Conservation (phyloP, 2,797 vertebrate genomes). For the Agapornis canus region DNA sequence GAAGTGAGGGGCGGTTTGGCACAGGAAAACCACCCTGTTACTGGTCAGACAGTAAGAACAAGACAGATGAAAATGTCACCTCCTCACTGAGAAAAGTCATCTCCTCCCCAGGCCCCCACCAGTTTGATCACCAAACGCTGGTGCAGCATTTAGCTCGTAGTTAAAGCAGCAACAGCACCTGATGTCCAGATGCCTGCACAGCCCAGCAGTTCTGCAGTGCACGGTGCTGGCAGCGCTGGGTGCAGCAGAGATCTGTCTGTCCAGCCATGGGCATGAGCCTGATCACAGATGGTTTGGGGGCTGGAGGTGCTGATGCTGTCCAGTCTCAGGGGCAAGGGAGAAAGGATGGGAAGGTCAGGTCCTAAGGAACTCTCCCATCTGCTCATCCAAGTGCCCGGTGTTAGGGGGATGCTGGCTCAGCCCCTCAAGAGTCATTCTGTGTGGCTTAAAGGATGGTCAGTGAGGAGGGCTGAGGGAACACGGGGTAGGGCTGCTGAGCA, state of each 20-base stretch:
- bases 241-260: not conserved
- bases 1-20: not conserved
- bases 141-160: not conserved
- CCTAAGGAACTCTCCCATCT: not conserved
- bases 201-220: not conserved
- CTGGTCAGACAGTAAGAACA: not conserved
- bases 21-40: not conserved
- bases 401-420: not conserved
- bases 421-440: not conserved
- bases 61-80: conserved; percentile 13
- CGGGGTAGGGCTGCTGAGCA: not conserved
- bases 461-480: not conserved
- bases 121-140: not conserved
- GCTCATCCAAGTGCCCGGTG: not conserved
- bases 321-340: not conserved
- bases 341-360: not conserved
- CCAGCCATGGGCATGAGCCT: not conserved
- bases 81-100: not conserved
- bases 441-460: not conserved
- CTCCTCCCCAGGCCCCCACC: not conserved
- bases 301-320: not conserved
- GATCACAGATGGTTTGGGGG: not conserved
- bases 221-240: not conserved
- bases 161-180: not conserved
- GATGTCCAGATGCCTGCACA: not conserved